Evolutionary conservation across 2,113 vertebrate species (phyloP).

Genomic region (Loxodonta africana): DNA sequence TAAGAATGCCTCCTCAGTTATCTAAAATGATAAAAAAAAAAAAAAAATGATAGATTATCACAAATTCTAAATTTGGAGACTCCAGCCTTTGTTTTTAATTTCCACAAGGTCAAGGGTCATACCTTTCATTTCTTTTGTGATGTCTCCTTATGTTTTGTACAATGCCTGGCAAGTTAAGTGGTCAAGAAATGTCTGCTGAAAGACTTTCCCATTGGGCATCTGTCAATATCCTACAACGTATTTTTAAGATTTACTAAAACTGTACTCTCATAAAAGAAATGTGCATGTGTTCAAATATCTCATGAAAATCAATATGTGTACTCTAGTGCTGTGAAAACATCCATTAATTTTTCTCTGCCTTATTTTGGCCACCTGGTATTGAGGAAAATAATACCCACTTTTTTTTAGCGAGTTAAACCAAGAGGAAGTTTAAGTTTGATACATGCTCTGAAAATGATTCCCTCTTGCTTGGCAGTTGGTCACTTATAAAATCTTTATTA

Average conservation of each 20-base stretch:
- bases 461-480: background rate
- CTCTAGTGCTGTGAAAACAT: slow-evolving; percentile 50
- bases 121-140: slow-evolving; percentile 48
- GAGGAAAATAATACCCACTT: background rate
- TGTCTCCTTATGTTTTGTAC: background rate
- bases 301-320: slow-evolving; percentile 60
- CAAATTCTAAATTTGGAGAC: slow-evolving; percentile 45
- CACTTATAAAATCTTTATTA: background rate
- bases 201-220: slow-evolving; percentile 2
- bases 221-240: slow-evolving; percentile 55
- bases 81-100: slow-evolving; percentile 25
- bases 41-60: slow-evolving; percentile 28
- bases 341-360: slow-evolving; percentile 64
- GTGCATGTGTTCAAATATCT: slow-evolving; percentile 37
- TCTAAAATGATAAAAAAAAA: background rate
- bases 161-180: slow-evolving; percentile 61
- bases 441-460: background rate
- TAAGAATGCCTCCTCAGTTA: slow-evolving; percentile 12
- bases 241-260: slow-evolving; percentile 59
- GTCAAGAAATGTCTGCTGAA: slow-evolving; percentile 53
- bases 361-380: slow-evolving; percentile 22
- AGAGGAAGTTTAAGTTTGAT: background rate
- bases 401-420: background rate
- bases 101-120: background rate
- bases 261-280: background rate